Evolutionary conservation across 2,797 vertebrate species (phyloP), one percentile per base, ranked within the genome.

Genomic region (Mus minutoides): DNA sequence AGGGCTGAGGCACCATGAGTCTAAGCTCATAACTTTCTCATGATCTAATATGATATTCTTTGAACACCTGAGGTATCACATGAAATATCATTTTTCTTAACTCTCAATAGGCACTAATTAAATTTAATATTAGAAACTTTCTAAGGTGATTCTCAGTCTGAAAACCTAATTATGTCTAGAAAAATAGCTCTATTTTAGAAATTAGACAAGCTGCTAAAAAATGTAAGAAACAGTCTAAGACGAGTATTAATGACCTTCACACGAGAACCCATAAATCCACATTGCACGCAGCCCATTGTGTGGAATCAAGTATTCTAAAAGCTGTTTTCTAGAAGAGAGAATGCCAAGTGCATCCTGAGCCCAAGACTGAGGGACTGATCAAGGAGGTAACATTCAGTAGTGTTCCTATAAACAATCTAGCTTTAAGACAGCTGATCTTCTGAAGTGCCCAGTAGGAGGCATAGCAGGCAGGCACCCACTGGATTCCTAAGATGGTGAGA

Each of bases 101-200:
- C 22, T 92, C 82, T 67, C 77, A 37, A 49, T 58, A 26, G 34
- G 49, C 56, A 64, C 34, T 49, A 40, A 93, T 90, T 89, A 91
- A 82, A 83, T 83, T 85, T 89, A 52, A 69, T 14, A 89, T 79
- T 76, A 76, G 91, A 94, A 90, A 76, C 17, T 87, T 96, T 88
- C 29, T 49, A 49, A 87, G 54, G 40, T 62, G 49, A 62, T 79
- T 90, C 29, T 83, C 14, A 94, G 49, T 76, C 79, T 37, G 73
- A 22, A 26, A 92, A 56, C 84, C 31, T 17, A 52, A 54, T 92
- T 96, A 26, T 76, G 5, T 75, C 95, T 96, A 49, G 31, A 85
- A 96, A 96, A 67, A 40, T 54, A 77, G 31, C 76, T 52, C 54
- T 77, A 37, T 76, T 87, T 92, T 90, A 31, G 49, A 94, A 79